These are phyloP conservation scores for Ahaetulla prasina DNA, from an alignment of 2,113 vertebrate genomes.

Conservation along the genomic window DNA sequence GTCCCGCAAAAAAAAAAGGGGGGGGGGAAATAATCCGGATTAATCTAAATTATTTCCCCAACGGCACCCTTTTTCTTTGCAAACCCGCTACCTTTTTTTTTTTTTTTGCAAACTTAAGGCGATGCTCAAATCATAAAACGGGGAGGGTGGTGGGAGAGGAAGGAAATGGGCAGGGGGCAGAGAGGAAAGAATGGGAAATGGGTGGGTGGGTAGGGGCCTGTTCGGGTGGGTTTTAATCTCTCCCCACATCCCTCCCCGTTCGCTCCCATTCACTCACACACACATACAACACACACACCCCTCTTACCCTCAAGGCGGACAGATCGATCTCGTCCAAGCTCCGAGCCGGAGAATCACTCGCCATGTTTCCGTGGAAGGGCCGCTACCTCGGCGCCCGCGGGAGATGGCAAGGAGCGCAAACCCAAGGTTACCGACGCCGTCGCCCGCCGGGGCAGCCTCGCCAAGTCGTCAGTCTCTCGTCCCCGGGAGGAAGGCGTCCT, in stretches of 20 bases:
- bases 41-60: not conserved
- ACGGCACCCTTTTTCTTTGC: not conserved
- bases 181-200: not conserved
- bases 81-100: not conserved
- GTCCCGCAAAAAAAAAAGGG: not conserved
- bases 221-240: not conserved
- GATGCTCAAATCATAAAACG: not conserved
- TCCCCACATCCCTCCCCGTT: not conserved
- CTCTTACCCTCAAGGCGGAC: constrained; percentile 88
- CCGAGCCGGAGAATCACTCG: constrained; percentile 93
- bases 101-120: not conserved
- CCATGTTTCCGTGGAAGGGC: constrained; percentile 75
- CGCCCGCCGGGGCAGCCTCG: not conserved
- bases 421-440: not conserved
- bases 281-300: too few relatives aligned
- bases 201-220: too few relatives aligned
- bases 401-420: constrained; percentile 56
- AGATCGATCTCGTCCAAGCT: constrained; percentile 97
- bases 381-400: constrained; percentile 54
- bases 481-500: not conserved
- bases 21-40: not conserved
- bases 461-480: not conserved
- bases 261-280: too few relatives aligned
- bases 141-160: not conserved
- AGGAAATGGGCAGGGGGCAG: not conserved